Conservation (phyloP, 2,888 invertebrate species). For the Drosophila seclusa region DNA sequence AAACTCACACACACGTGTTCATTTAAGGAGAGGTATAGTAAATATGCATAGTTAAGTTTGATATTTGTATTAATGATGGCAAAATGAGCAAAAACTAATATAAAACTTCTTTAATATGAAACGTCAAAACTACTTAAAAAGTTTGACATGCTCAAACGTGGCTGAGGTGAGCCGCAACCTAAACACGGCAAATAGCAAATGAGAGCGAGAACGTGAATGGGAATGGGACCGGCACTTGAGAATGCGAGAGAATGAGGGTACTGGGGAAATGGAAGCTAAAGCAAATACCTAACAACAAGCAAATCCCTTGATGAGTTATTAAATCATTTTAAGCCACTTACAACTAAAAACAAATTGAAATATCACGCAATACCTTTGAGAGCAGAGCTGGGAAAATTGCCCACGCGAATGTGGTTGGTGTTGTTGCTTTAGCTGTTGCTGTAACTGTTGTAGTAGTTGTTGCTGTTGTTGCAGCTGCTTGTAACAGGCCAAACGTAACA, state of each 20-base stretch:
- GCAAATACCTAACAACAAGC: conserved; percentile 76
- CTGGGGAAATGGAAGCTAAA: conserved; percentile 49
- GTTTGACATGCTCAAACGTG: conserved; percentile 67
- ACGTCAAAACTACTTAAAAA: conserved; percentile 78
- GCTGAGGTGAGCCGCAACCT: conserved; percentile 38
- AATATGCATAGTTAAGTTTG: conserved; percentile 66
- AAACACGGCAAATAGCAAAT: conserved; percentile 38
- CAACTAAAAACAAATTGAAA: conserved; percentile 82
- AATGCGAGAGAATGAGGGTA: background rate
- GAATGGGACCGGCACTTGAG: conserved; percentile 12
- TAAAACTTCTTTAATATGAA: conserved; percentile 77
- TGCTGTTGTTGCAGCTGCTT: conserved; percentile 54
- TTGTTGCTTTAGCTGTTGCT: conserved; percentile 14
- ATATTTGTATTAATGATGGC: conserved; percentile 76
- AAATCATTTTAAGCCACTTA: conserved; percentile 83
- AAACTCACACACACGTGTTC: background rate
- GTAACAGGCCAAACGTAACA: conserved; percentile 79
- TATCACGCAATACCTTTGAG: conserved; percentile 81
- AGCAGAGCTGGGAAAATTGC: conserved; percentile 47
- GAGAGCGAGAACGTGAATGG: conserved; percentile 8
- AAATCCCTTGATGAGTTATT: conserved; percentile 82
- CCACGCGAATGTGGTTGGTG: conserved; percentile 61
- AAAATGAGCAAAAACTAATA: conserved; percentile 79
- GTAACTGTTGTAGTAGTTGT: conserved; percentile 26
- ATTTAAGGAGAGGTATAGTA: conserved; percentile 36